phyloP scores from a whole-genome alignment of 2,888 invertebrate genomes.

The Troilus luridus region DNA sequence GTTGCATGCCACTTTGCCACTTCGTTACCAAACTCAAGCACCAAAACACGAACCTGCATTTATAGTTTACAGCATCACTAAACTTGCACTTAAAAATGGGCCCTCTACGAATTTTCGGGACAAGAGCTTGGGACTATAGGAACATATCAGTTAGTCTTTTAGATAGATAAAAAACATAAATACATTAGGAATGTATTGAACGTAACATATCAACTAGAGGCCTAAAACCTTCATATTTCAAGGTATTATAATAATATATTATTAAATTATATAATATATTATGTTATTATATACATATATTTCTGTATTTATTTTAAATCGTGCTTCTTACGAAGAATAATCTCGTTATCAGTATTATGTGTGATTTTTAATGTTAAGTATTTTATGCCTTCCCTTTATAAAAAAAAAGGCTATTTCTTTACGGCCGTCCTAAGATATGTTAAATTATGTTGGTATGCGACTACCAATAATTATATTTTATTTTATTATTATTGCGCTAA shows the following conservation, averaged over 20 bases:
- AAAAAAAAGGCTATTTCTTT: conserved; percentile 56
- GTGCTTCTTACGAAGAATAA: conserved; percentile 48
- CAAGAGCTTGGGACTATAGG: conserved; percentile 55
- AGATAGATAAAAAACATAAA: conserved; percentile 46
- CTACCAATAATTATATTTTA: conserved; percentile 30
- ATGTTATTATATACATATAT: conserved; percentile 33
- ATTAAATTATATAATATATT: conserved; percentile 13
- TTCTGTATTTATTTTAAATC: conserved; percentile 7
- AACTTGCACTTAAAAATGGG: conserved; percentile 1
- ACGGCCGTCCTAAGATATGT: conserved; percentile 57
- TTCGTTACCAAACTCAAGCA: conserved; percentile 8
- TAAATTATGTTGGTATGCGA: conserved; percentile 26
- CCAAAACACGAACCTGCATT: conserved; percentile 54
- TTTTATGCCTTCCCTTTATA: conserved; percentile 56
- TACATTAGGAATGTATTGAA: conserved; percentile 52
- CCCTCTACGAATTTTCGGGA: conserved; percentile 30
- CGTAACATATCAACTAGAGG: conserved; percentile 50
- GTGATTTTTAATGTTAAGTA: conserved; percentile 48
- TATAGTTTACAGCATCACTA: conserved; percentile 52
- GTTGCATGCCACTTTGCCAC: not conserved
- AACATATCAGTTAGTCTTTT: conserved; percentile 52
- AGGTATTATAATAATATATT: conserved; percentile 29
- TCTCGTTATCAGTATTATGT: conserved; percentile 53
- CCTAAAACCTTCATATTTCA: conserved; percentile 49
- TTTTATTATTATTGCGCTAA: not conserved